Evolutionary conservation across 2,113 vertebrate genomes (phyloP).

Genomic region (Pygoscelis antarcticus): DNA sequence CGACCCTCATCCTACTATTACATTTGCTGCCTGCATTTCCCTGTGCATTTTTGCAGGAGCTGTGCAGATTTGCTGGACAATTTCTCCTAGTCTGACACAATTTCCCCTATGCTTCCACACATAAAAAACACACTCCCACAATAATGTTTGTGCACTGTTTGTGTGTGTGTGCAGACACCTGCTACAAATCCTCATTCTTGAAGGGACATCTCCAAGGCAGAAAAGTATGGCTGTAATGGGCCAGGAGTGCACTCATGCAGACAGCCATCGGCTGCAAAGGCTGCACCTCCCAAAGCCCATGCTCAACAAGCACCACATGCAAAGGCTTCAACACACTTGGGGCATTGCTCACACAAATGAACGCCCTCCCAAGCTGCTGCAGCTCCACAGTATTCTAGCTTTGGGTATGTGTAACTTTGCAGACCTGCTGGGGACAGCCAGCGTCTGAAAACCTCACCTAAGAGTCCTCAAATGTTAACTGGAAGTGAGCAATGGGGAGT

Average conservation of each 20-base stretch:
- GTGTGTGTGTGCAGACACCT: background rate
- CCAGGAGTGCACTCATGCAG: background rate
- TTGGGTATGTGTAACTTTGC: background rate
- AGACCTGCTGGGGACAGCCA: background rate
- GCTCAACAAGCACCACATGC: background rate
- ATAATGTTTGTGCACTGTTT: background rate
- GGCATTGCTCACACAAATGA: fast-evolving
- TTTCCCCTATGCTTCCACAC: background rate
- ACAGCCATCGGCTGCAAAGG: background rate
- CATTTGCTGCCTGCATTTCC: background rate
- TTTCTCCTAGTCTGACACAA: background rate
- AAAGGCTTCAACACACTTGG: background rate
- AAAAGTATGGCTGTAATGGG: fast-evolving
- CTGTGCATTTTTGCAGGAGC: background rate
- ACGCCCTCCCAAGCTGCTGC: background rate
- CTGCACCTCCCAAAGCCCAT: background rate
- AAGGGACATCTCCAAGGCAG: background rate
- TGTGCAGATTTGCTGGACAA: background rate
- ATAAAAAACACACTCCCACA: background rate
- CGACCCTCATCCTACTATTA: background rate
- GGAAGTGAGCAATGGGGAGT: background rate
- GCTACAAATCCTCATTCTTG: background rate
- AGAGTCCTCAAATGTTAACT: background rate
- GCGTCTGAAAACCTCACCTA: background rate
- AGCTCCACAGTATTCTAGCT: background rate